A percentile compares a stretch with the other conserved stretches of the same genome.
Evolutionary conservation across 2,888 invertebrate species (phyloP).

Genomic region (Gastrophysa polygoni): DNA sequence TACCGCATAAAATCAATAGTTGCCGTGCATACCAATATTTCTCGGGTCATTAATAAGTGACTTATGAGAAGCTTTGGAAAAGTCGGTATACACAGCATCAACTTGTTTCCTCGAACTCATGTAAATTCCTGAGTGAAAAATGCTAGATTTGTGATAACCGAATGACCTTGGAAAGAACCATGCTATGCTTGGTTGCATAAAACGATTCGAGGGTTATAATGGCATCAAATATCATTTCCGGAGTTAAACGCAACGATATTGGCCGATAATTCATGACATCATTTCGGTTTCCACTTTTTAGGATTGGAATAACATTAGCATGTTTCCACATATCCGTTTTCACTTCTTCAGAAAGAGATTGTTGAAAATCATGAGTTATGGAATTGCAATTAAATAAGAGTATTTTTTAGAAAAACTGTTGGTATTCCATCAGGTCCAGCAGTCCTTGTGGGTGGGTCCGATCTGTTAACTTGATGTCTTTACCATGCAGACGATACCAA

Average conservation of each 20-base stretch:
- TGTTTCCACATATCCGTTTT: background rate
- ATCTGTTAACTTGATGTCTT: background rate
- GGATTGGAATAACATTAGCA: background rate
- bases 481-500: too few relatives aligned
- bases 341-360: too few relatives aligned
- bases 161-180: background rate
- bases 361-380: too few relatives aligned
- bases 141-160: background rate
- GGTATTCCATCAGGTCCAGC: too few relatives aligned
- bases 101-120: background rate
- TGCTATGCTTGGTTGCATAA: background rate
- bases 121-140: background rate
- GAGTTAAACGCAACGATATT: background rate
- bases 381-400: too few relatives aligned
- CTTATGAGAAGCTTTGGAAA: background rate
- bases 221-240: background rate
- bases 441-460: background rate
- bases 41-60: background rate
- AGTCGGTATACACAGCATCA: background rate
- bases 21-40: background rate
- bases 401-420: too few relatives aligned
- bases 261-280: slow-evolving; percentile 2
- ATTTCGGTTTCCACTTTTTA: background rate
- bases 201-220: background rate
- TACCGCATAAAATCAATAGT: too few relatives aligned